These are phyloP conservation scores for Drosophila setosimentum DNA, from an alignment of 2,888 invertebrate species.

Conservation along the genomic window DNA sequence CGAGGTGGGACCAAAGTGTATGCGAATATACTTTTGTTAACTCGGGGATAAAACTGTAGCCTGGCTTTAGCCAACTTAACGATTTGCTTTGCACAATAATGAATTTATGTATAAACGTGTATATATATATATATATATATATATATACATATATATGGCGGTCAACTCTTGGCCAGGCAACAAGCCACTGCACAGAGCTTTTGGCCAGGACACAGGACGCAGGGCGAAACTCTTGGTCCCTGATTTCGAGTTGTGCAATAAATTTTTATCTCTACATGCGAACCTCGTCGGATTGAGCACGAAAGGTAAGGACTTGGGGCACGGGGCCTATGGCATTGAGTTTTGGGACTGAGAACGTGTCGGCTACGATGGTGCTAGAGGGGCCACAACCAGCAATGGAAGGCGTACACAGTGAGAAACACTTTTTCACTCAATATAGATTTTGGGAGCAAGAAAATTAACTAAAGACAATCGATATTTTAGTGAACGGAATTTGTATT, in stretches of 20 bases:
- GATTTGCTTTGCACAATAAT: slow-evolving; percentile 63
- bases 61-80: slow-evolving; percentile 58
- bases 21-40: slow-evolving; percentile 32
- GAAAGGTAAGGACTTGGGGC: background rate
- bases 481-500: too few species aligned
- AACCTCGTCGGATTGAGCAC: slow-evolving; percentile 48
- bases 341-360: slow-evolving; percentile 22
- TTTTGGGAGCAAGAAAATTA: background rate
- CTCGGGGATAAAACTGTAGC: slow-evolving; percentile 37
- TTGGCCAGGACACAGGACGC: slow-evolving; percentile 1
- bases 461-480: background rate
- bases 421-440: background rate
- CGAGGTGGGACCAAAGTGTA: slow-evolving; percentile 54
- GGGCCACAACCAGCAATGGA: background rate
- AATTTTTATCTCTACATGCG: slow-evolving; percentile 80
- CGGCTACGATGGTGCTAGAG: slow-evolving; percentile 1
- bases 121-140: slow-evolving; percentile 14
- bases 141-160: slow-evolving; percentile 28
- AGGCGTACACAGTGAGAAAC: slow-evolving; percentile 1
- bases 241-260: slow-evolving; percentile 80
- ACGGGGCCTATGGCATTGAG: slow-evolving; percentile 1
- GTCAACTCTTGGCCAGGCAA: slow-evolving; percentile 24
- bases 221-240: slow-evolving; percentile 39
- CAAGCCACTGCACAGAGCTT: slow-evolving; percentile 31
- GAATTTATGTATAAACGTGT: slow-evolving; percentile 50